A percentile compares a stretch with the other conserved stretches of the same genome.
These are phyloP conservation scores for Allygus modestus DNA, from an alignment of 2,888 invertebrate genomes.

Conservation along the genomic window DNA sequence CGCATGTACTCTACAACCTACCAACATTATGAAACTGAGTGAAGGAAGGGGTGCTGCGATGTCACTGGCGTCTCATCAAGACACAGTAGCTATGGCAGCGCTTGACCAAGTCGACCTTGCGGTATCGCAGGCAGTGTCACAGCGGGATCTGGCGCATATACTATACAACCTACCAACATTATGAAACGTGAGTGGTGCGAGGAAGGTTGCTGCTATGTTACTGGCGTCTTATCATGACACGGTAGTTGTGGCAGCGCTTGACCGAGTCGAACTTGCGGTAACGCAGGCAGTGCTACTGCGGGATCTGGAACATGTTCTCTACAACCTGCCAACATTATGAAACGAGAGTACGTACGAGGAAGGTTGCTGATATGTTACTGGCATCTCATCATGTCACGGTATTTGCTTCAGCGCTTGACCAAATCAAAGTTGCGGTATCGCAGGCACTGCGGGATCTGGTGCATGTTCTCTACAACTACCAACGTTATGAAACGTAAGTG, in stretches of 20 bases:
- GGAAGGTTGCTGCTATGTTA: constrained; percentile 3
- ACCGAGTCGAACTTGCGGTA: constrained; percentile 89
- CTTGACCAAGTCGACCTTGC: constrained; percentile 87
- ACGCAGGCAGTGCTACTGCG: constrained; percentile 91
- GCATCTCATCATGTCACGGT: constrained; percentile 60
- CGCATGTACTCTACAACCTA: constrained; percentile 86
- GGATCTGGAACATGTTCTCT: constrained; percentile 86
- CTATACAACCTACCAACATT: constrained; percentile 79
- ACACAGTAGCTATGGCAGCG: constrained; percentile 82
- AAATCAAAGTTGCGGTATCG: constrained; percentile 88
- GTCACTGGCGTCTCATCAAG: constrained; percentile 52
- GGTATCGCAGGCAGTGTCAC: constrained; percentile 90
- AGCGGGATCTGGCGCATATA: constrained; percentile 89
- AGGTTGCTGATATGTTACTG: constrained; percentile 17
- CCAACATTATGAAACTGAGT: constrained; percentile 32
- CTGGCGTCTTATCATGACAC: constrained; percentile 60
- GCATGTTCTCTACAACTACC: constrained; percentile 85
- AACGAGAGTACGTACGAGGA: not conserved
- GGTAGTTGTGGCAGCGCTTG: constrained; percentile 84
- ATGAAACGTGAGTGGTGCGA: too few species aligned
- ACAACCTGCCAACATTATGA: constrained; percentile 77
- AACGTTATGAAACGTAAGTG: not conserved
- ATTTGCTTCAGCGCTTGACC: constrained; percentile 87
- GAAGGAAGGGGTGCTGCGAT: not conserved
- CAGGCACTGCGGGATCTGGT: constrained; percentile 88